Conservation (phyloP, 1,140 invertebrate species). For the Tetramorium simillimum region DNA sequence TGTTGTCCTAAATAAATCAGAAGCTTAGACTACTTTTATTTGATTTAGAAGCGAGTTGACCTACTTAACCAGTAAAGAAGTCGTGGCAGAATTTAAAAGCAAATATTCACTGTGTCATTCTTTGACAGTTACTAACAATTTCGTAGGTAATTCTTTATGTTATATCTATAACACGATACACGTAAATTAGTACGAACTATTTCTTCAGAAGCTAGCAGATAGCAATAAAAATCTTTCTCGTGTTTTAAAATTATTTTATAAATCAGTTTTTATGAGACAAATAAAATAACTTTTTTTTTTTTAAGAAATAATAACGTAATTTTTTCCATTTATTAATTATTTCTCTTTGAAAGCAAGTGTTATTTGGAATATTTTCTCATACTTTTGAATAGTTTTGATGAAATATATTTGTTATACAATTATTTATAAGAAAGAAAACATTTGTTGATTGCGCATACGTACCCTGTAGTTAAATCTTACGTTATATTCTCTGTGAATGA, state of each 20-base stretch:
- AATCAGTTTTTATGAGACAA: not conserved
- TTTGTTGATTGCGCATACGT: not conserved
- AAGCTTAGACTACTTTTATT: slow-evolving; percentile 77
- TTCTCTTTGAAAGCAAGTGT: not conserved
- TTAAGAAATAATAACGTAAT: not conserved
- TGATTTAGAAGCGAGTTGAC: slow-evolving; percentile 74
- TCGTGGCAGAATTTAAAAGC: slow-evolving; percentile 55
- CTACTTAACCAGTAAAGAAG: slow-evolving; percentile 66
- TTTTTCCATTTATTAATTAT: not conserved
- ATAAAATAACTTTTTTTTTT: not conserved
- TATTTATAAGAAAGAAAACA: not conserved
- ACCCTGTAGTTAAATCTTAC: not conserved
- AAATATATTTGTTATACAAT: not conserved
- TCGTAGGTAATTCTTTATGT: slow-evolving; percentile 3
- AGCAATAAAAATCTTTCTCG: not conserved
- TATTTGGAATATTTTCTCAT: not conserved
- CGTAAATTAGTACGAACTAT: not conserved
- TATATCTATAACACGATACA: not conserved
- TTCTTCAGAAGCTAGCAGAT: not conserved
- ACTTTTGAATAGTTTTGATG: not conserved
- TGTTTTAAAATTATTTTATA: slow-evolving; percentile 8
- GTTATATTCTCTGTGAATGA: not conserved
- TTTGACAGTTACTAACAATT: slow-evolving; percentile 38
- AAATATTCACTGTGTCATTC: slow-evolving; percentile 39
- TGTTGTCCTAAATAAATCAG: slow-evolving; percentile 73